Base-by-base conservation (phyloP, 2,888 invertebrate species). In the Polietes domitor region DNA sequence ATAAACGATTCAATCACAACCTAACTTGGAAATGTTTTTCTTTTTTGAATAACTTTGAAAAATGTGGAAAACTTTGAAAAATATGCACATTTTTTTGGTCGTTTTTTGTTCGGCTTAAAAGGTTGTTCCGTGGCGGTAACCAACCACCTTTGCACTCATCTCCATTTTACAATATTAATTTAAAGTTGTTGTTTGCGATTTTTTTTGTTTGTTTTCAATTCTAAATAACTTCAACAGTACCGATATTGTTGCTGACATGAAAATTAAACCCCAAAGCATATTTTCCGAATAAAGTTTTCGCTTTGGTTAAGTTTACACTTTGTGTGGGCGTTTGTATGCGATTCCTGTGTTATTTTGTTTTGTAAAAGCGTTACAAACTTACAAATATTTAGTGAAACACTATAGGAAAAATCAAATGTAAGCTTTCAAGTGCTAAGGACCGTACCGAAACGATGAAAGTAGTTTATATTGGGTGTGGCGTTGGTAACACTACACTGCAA, bases 191-290 rank as follows among this genome's bases (percentile, higher is more conserved):
- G 26, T 24, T 47, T 58, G 24, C n/a, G 12, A n/a, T 47, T 15
- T 47, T n/a, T 47, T 2, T 15, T 47, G 15, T 47, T n/a, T 47
- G 7, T 15, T 15, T 15, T 58, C 24, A 58, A 58, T 58, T 58
- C 58, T 7, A 53, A 21, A 53, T 53, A 53, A 53, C 53, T 53
- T 53, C 21, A n/a, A n/a, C n/a, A 53, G 26, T 55, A 24, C n/a
- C n/a, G 15, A 58, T 58, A 58, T 73, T 74, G 73, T n/a, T 58
- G 61, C 73, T 58, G 58, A 74, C 73, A 74, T 58, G 9, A 10
- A 74, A 74, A 58, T 74, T 74, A 74, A 74, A 61, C 73, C 73
- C 73, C 43, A 43, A 43, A 74, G 73, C 73, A 61, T 24, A 58
- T 58, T 58, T 58, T 58, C 15, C 58, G 15, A 58, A 58, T 58